These are phyloP conservation scores for Phoenicopterus ruber DNA, from an alignment of 2,113 vertebrate species.

Conservation along the genomic window DNA sequence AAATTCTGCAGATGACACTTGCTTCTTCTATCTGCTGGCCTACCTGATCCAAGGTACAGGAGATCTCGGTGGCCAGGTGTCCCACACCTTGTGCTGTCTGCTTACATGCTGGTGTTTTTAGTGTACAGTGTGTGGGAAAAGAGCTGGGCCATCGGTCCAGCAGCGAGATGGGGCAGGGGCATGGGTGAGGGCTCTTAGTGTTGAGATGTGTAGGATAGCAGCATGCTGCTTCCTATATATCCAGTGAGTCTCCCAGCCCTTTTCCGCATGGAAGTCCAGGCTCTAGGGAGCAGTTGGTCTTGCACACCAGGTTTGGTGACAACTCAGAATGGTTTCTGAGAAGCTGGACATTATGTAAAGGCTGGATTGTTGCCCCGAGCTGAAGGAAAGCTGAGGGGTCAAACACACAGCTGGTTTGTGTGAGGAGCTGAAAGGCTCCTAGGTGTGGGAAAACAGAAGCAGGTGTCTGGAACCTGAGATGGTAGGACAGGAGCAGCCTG, in stretches of 20 bases:
- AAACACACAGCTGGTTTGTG: background rate
- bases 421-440: background rate
- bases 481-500: background rate
- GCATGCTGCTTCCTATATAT: background rate
- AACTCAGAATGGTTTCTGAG: background rate
- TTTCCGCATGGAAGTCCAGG: background rate
- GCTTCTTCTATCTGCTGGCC: constrained; percentile 83
- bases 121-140: background rate
- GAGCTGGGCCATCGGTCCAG: background rate
- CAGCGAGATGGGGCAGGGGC: background rate
- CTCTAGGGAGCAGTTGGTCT: background rate
- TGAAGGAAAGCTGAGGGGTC: background rate
- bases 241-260: background rate
- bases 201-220: background rate
- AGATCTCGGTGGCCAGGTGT: background rate
- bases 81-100: background rate
- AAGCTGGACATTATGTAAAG: background rate
- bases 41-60: constrained; percentile 81
- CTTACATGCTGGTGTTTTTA: background rate
- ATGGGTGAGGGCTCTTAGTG: background rate
- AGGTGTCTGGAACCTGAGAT: background rate
- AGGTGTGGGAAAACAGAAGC: background rate
- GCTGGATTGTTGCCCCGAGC: background rate
- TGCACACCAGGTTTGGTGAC: background rate
- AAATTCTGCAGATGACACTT: background rate